Evolutionary conservation across 2,113 vertebrate species (phyloP), one percentile per base, ranked within the genome.

Genomic region (Pycnonotus jocosus): DNA sequence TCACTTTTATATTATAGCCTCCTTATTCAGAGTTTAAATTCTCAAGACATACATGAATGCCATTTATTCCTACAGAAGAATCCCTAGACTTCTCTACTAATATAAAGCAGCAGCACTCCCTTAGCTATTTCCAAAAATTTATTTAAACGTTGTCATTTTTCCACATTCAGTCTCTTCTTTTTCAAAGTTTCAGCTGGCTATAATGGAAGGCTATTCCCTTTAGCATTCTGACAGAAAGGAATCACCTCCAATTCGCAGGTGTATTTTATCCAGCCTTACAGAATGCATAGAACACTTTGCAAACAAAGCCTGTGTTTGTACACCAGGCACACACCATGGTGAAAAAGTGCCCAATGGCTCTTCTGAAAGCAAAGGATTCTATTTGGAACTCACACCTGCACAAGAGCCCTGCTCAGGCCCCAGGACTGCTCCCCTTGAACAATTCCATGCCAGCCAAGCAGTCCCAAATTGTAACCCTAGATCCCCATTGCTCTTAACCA

Each of bases 401-500:
- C 0, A 0, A 51, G 16, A 54, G 35, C 35, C 30, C 68, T 27
- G 6, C 15, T 27, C 30, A 20, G 51, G 47, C 86, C 42, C 60
- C 73, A 33, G n/a, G 24, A 33, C 10, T 8, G n/a, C 83, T 86
- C n/a, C 48, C 38, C 45, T 56, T 20, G 30, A 44, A 27, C 1
- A 19, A 20, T 18, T 3, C 11, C 38, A 27, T 2, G 9, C 31
- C 31, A 27, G 50, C 20, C 23, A 33, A 37, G 50, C 42, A 70
- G 66, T 4, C 48, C 44, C 57, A 40, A 54, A 64, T 1, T 1
- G 4, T 33, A n/a, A 2, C 1, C 5, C 0, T 2, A 53, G 45
- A 1, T 80, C 45, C 21, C 15, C 45, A 14, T 2, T 1, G 1
- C 73, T 37, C 45, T 38, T 15, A 42, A 54, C 16, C 40, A 16